Percentiles rank a stretch among this genome's conserved stretches.
Conservation (phyloP, 2,797 vertebrate species). For the Acanthis flammea region DNA sequence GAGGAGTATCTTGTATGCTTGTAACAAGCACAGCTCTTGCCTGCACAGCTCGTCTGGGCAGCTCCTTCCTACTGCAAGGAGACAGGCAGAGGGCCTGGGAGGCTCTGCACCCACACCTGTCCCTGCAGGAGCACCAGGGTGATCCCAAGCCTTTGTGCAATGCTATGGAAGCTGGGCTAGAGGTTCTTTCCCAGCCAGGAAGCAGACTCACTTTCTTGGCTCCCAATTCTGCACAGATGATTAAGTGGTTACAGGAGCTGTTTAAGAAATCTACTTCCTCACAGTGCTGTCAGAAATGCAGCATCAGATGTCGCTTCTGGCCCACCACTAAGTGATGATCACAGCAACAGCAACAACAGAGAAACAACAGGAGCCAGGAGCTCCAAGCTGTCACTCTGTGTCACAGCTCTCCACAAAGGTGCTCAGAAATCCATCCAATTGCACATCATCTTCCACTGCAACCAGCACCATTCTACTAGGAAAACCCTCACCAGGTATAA, state of each 20-base stretch:
- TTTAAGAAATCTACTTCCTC: neutral
- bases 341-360: neutral
- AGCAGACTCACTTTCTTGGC: rapidly evolving
- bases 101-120: neutral
- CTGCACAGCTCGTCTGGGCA: neutral
- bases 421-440: neutral
- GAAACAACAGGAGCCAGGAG: neutral
- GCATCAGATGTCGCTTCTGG: neutral
- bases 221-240: neutral
- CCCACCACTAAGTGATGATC: neutral
- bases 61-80: neutral
- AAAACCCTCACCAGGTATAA: rapidly evolving
- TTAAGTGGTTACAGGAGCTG: neutral
- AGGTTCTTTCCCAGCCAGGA: rapidly evolving
- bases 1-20: neutral
- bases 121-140: neutral
- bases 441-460: rapidly evolving
- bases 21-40: neutral
- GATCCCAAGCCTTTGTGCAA: neutral
- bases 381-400: neutral
- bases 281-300: neutral
- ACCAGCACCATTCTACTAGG: too few species aligned
- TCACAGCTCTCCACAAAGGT: too few species aligned
- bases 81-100: neutral
- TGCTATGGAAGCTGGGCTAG: rapidly evolving